Conservation (phyloP, 2,113 vertebrate species). For the Thymallus thymallus region DNA sequence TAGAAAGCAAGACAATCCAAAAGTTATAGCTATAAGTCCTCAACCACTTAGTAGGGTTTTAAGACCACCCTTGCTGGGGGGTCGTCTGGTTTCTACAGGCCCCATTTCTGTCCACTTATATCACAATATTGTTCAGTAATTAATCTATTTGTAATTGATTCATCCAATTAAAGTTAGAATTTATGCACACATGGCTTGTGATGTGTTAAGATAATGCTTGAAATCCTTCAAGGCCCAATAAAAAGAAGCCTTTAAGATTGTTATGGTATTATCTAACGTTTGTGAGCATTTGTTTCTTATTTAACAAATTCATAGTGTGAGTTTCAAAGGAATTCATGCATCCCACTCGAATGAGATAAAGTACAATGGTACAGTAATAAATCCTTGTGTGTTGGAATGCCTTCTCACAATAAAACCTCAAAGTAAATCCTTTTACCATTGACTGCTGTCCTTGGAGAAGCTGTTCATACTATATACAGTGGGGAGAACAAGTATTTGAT, state of each 20-base stretch:
- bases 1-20: no score
- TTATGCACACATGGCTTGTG: conserved; percentile 48
- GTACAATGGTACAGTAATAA: conserved; percentile 42
- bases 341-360: conserved; percentile 47
- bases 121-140: conserved; percentile 32
- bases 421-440: conserved; percentile 16
- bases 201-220: conserved; percentile 53
- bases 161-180: conserved; percentile 59
- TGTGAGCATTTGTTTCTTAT: conserved; percentile 40
- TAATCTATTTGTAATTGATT: conserved; percentile 65
- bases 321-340: conserved; percentile 6
- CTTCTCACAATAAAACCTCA: conserved; percentile 46
- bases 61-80: no score
- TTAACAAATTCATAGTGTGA: conserved; percentile 20
- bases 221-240: conserved; percentile 42
- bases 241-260: conserved; percentile 39
- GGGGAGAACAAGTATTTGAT: no score
- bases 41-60: no score
- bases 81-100: not conserved
- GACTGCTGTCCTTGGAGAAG: conserved; percentile 42
- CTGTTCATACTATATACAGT: conserved; percentile 12
- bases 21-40: no score
- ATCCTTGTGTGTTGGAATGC: conserved; percentile 47
- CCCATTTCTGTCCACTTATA: not conserved
- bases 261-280: conserved; percentile 52